Base-by-base conservation (phyloP, 2,113 vertebrate species). In the Callipepla squamata region DNA sequence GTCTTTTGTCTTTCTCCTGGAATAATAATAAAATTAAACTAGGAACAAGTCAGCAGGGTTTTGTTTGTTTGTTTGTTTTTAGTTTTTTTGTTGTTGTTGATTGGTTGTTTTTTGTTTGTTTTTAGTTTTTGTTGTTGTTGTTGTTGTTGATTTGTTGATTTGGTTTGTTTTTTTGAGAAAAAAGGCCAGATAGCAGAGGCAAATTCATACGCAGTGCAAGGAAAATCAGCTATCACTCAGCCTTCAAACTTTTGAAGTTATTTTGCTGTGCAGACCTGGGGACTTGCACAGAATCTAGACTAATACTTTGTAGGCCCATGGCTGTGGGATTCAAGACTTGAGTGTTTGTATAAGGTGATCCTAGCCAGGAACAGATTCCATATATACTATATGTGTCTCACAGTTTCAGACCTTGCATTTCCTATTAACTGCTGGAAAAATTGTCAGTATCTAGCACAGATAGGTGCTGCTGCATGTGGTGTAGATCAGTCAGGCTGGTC, bases 281-380 rank as follows among this genome's bases (percentile, higher is more conserved):
- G 40, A 57, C 13, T 81, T 70, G 34, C 40, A 13, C 2, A 50
- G 53, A 30, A 21, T 57, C 9, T 23, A 21, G 12, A 2, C 1
- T 34, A 5, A 5, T 75, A 21, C 11, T 68, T 63, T 0, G 0
- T 30, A 58, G 7, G 10, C 66, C 65, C 17, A 5, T 38, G 48
- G 28, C 11, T 63, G 26, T 1, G 1, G 11, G 22, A 2, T 30
- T 40, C 34, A 26, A 58, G 11, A 36, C 2, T 17, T 18, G 1
- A 0, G 9, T 12, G 6, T 7, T 5, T 66, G 28, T 50, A 18
- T 22, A 61, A 80, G 26, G 55, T 5, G 1, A 2, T 59, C 47
- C 53, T 1, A 0, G 38, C 6, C 10, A 78, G 48, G 38, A 58
- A 16, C 8, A 70, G n/a, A 61, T 6, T 11, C 50, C 13, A 8